Conservation (phyloP, 53 echinoderm and acorn worm species). For the Echinarachnius parma region DNA sequence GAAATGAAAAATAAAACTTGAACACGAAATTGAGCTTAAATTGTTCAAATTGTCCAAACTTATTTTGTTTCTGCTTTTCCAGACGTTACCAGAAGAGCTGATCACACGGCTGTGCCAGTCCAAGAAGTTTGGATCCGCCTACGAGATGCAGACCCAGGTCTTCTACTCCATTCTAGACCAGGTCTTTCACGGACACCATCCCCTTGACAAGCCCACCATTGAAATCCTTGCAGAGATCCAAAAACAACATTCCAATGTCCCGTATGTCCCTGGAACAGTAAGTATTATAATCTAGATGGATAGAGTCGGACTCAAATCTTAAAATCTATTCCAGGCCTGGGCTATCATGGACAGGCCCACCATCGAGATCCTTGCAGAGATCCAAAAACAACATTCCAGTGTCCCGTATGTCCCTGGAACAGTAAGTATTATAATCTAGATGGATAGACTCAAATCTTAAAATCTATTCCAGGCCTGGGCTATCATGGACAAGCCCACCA, state of each 20-base stretch:
- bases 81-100: conserved; percentile 96
- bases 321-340: too few species aligned
- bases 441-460: too few species aligned
- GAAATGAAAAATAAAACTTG: too few species aligned
- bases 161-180: conserved; percentile 94
- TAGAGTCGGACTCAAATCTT: too few species aligned
- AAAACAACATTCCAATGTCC: conserved; percentile 75
- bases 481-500: conserved; percentile 79
- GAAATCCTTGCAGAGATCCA: conserved; percentile 81
- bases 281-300: conserved; percentile 33
- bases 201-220: conserved; percentile 76
- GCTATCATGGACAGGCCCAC: conserved; percentile 81
- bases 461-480: too few species aligned
- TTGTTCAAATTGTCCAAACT: background rate
- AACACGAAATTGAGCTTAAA: too few species aligned
- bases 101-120: conserved; percentile 79
- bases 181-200: conserved; percentile 74
- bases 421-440: too few species aligned
- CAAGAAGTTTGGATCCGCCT: conserved; percentile 96
- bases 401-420: conserved; percentile 81
- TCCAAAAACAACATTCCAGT: conserved; percentile 84
- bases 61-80: background rate
- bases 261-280: conserved; percentile 83
- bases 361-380: conserved; percentile 71
- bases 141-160: conserved; percentile 90